Percentiles rank a stretch among this genome's conserved stretches.
phyloP scores from a whole-genome alignment of 2,113 vertebrate genomes.

The Xiphophorus couchianus region DNA sequence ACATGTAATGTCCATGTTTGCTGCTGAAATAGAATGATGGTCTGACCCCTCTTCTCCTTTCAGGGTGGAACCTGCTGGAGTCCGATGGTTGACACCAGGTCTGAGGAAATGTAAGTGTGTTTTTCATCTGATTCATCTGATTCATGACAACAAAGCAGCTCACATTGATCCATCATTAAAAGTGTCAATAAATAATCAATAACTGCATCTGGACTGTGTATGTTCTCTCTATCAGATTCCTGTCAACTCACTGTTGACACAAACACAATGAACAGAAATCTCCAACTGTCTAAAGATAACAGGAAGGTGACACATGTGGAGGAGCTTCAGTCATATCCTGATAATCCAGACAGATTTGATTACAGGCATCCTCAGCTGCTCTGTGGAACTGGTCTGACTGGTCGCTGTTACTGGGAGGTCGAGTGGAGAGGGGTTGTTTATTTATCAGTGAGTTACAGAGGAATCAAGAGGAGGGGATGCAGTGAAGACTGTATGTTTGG shows the following conservation, averaged over 20 bases:
- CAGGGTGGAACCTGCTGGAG: background rate
- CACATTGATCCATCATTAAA: constrained; percentile 1
- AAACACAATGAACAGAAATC: background rate
- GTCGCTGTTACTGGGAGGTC: constrained; percentile 15
- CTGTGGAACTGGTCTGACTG: constrained; percentile 10
- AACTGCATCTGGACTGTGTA: background rate
- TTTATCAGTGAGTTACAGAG: constrained; percentile 19
- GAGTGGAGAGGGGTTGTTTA: constrained; percentile 10
- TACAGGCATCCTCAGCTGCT: constrained; percentile 16
- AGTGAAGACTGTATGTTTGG: constrained; percentile 16
- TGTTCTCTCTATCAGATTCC: background rate
- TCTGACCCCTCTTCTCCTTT: background rate
- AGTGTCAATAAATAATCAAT: background rate
- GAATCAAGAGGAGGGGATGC: constrained; percentile 13
- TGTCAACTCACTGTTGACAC: background rate
- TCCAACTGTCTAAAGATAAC: background rate
- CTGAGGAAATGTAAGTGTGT: background rate
- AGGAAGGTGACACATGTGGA: background rate
- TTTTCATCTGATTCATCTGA: background rate
- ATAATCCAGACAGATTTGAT: constrained; percentile 16
- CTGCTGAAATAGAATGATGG: background rate
- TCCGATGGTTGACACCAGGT: background rate
- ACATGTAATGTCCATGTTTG: too few relatives aligned
- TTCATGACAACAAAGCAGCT: constrained; percentile 2
- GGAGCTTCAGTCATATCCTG: constrained; percentile 12